Base-by-base conservation (phyloP, 2,797 vertebrate species). In the Coregonus ussuriensis region DNA sequence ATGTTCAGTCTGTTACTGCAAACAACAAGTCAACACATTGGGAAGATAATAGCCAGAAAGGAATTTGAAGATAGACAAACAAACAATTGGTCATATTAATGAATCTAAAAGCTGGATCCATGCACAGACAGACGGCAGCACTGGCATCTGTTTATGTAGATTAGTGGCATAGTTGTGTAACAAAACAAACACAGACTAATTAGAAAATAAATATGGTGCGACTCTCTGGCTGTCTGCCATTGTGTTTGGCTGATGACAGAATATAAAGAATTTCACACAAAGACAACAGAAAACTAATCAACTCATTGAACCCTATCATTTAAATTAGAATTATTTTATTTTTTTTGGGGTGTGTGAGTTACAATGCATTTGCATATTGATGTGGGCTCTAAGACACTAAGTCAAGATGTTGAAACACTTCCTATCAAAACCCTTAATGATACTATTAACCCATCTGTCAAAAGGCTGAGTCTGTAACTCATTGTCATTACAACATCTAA, bases 151-250 rank as follows among this genome's bases (percentile, higher is more conserved):
- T 65, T 54, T 62, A 74, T 33, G 16, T 74, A 14, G 54, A 62
- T 37, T 74, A 74, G 53, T 21, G 54, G n/a, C 54, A 41, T 62
- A 62, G 56, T 74, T 6, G 37, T 74, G 72, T 16, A 74, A 73
- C 35, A 62, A 41, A 65, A 74, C 33, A 47, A 63, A 74, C 63
- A 31, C 74, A 66, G 66, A 65, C 56, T 63, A 74, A 75, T 59
- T 75, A 35, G 25, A 52, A 74, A 63, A 63, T 63, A 41, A 63
- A 25, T 65, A 25, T 63, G 54, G 56, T 41, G 33, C 21, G 9
- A 74, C 35, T 41, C 31, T 74, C 72, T 52, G 37, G 37, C 59
- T 74, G 37, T 66, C 65, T 53, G 37, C 18, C 37, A 29, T 66
- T 31, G 56, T 54, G 52, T 74, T 41, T 65, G 59, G 7, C 56